These are phyloP conservation scores for Arenicola marina DNA, from an alignment of 2,888 invertebrate genomes.

Conservation along the genomic window DNA sequence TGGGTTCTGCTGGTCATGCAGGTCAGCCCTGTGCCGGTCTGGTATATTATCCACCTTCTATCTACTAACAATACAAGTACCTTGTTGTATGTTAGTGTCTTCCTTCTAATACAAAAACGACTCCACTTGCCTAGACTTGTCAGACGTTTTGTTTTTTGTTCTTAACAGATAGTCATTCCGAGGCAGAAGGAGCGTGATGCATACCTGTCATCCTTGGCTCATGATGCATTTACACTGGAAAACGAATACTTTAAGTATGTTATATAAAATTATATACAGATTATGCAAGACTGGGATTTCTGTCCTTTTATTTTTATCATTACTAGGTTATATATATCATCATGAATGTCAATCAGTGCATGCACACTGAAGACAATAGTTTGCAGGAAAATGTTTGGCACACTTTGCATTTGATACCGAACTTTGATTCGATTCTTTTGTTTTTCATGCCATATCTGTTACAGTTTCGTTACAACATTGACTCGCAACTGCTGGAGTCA, in stretches of 20 bases:
- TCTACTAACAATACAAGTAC: no score
- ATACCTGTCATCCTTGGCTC: conserved; percentile 21
- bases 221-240: conserved; percentile 24
- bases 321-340: no score
- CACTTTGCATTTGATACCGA: not conserved
- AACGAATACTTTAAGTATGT: conserved; percentile 29
- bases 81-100: no score
- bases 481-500: conserved; percentile 26
- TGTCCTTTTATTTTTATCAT: no score
- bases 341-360: no score
- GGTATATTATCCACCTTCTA: no score
- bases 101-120: no score
- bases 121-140: no score
- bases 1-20: no score
- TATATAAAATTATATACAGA: conserved; percentile 1
- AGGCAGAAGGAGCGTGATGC: conserved; percentile 15
- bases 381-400: not conserved
- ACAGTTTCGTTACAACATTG: conserved; percentile 22
- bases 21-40: no score
- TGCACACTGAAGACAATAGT: not conserved
- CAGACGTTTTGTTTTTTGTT: conserved; percentile 4
- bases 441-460: not conserved
- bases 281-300: no score
- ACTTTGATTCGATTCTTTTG: not conserved
- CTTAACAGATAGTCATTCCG: conserved; percentile 29